Base-by-base conservation (phyloP, 2,888 invertebrate species). In the Agapetus fuscipes region DNA sequence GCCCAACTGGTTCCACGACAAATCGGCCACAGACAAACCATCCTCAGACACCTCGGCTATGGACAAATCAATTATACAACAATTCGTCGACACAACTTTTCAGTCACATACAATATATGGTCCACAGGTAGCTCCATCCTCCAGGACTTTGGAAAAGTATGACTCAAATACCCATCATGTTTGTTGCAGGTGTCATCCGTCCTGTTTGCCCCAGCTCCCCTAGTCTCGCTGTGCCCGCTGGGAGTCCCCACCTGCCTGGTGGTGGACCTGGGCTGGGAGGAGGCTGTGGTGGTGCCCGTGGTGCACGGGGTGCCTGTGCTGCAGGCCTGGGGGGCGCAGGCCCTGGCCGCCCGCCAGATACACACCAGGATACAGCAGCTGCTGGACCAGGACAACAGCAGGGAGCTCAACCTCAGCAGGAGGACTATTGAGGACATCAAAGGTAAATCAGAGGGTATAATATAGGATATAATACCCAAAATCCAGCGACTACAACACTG, bases 301-400 rank as follows among this genome's bases (percentile, higher is more conserved):
- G 91, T 82, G 54, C 84, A 90, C 63, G 86, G 91, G 2, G 78
- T 87, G 33, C 87, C 93, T 27, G 74, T 95, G 42, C 66, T 96
- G 29, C 79, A 79, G 54, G 85, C 89, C 2, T 79, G 89, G 72
- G 85, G 91, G 61, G 76, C 86, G 30, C 73, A 83, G 51, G 83
- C 89, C 28, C 67, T 87, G 26, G 95, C 80, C 9, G 80, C 83
- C 11, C 72, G 76, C 56, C 76, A 81, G 3, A 64, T 89, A 39
- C 82, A 83, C 51, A 68, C 65, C 59, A 83, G 73, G 65, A 71
- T 74, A 20, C 60, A 60, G 31, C 54, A 62, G 0, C 58, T 68
- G 38, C 58, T 83, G 29, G 60, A 61, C 46, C 56, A 53, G 30
- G 64, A 70, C 45, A 58, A 76, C 48, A 59, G 52, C 4, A 53